Base-by-base conservation (phyloP, 2,797 vertebrate species). In the Sebastes oblongus region DNA sequence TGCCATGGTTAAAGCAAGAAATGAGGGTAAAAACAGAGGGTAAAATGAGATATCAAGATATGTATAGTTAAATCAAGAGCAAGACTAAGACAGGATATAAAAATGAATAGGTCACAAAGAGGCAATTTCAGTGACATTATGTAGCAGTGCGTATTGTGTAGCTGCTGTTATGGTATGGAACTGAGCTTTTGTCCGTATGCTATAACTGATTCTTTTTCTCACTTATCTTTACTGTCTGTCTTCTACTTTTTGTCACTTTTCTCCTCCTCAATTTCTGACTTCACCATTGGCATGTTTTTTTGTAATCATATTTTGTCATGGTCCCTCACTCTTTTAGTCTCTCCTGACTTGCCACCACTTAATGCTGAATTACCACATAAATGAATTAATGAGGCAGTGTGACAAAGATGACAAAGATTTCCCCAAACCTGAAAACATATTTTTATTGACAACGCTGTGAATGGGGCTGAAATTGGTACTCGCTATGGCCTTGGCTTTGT, bases 91-190 rank as follows among this genome's bases (percentile, higher is more conserved):
- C 16, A 56, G 46, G 30, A 30, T 60, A 52, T 66, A 65, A 68
- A 80, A 76, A 46, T 62, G 8, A 86, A 76, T 66, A 6, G n/a
- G 52, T 80, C 71, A 59, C 50, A 66, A 42, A 80, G 39, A 77
- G 60, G 27, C 22, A 54, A 24, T 82, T 42, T 76, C 22, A 67
- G 61, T 59, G 34, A 62, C 42, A 54, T 82, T 65, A 75, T 56
- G 30, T n/a, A 27, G 42, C 29, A 67, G 24, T 60, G 67, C 2
- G 2, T 77, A 46, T 12, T 54, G n/a, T 60, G 13, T 46, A 72
- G 66, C 46, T 66, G 9, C 70, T 22, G 65, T 58, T 60, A 30
- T 68, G 16, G 22, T 69, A 64, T 65, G 65, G 72, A 78, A 66
- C 70, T 68, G 30, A 83, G 60, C 29, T 66, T 8, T 75, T 72